Conservation (phyloP, 1,140 invertebrate genomes). For the Heliconius congener region DNA sequence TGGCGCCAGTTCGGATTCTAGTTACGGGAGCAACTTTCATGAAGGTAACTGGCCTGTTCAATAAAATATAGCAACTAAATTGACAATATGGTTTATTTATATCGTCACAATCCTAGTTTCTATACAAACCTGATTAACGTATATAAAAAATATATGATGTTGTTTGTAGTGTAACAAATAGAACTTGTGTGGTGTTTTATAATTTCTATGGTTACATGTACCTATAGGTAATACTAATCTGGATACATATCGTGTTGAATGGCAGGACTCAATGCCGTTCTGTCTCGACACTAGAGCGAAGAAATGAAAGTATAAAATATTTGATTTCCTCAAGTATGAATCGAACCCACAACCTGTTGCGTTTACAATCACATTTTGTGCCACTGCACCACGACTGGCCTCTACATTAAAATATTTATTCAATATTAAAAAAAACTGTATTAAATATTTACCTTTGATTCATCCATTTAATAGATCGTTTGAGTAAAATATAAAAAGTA, state of each 20-base stretch:
- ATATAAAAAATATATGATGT: constrained; percentile 1
- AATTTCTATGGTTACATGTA: not conserved
- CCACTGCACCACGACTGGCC: too few relatives aligned
- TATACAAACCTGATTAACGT: not conserved
- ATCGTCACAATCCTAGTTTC: constrained; percentile 33
- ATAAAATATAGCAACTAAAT: constrained; percentile 44
- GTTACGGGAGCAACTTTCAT: constrained; percentile 73
- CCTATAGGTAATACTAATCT: too few relatives aligned
- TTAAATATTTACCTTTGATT: not conserved
- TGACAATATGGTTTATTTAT: constrained; percentile 36
- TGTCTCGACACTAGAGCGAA: too few relatives aligned
- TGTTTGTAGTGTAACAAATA: not conserved
- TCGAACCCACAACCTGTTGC: too few relatives aligned
- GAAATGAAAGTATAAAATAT: too few relatives aligned
- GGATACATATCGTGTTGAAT: too few relatives aligned
- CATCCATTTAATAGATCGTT: not conserved
- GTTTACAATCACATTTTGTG: too few relatives aligned
- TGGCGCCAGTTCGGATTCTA: constrained; percentile 71
- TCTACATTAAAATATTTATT: not conserved
- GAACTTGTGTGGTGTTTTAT: not conserved
- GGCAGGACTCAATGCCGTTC: too few relatives aligned
- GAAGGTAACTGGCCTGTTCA: constrained; percentile 66
- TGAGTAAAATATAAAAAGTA: constrained; percentile 16
- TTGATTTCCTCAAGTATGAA: too few relatives aligned
- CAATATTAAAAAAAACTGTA: not conserved